These are phyloP conservation scores for Incurvaria masculella DNA, from an alignment of 2,888 invertebrate species.

Conservation along the genomic window DNA sequence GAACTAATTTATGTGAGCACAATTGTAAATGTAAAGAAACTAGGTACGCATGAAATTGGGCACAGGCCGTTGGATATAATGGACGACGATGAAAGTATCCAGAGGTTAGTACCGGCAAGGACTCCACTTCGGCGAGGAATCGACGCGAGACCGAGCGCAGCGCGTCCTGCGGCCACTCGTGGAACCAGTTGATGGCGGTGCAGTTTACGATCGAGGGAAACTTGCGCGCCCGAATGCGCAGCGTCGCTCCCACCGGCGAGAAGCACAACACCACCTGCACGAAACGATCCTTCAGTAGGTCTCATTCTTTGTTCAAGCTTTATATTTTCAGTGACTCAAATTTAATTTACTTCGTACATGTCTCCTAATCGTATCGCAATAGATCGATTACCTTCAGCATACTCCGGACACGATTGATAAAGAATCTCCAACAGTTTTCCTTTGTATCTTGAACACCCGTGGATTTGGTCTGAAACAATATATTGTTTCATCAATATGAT, in stretches of 20 bases:
- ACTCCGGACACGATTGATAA: constrained; percentile 84
- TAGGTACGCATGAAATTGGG: no score
- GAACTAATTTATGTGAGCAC: no score
- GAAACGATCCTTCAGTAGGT: no score
- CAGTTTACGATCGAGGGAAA: constrained; percentile 94
- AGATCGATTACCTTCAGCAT: constrained; percentile 55
- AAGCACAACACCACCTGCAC: constrained; percentile 78
- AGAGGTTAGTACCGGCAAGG: constrained; percentile 62
- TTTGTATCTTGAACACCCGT: constrained; percentile 78
- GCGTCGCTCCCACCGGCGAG: constrained; percentile 89
- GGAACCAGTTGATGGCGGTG: constrained; percentile 94
- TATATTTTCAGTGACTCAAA: no score
- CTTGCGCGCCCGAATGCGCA: constrained; percentile 83
- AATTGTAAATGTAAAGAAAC: no score
- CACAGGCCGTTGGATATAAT: no score
- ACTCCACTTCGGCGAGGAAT: constrained; percentile 75
- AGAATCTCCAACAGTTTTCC: constrained; percentile 95
- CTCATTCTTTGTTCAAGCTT: no score
- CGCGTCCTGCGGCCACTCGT: constrained; percentile 94
- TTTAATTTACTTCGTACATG: no score
- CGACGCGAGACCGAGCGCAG: constrained; percentile 82
- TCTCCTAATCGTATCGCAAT: no score
- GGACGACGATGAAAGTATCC: no score
- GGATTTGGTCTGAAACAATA: constrained; percentile 66
- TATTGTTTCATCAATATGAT: neutral